Conservation (phyloP, 1,140 invertebrate genomes). For the Brachystomella parvula region DNA sequence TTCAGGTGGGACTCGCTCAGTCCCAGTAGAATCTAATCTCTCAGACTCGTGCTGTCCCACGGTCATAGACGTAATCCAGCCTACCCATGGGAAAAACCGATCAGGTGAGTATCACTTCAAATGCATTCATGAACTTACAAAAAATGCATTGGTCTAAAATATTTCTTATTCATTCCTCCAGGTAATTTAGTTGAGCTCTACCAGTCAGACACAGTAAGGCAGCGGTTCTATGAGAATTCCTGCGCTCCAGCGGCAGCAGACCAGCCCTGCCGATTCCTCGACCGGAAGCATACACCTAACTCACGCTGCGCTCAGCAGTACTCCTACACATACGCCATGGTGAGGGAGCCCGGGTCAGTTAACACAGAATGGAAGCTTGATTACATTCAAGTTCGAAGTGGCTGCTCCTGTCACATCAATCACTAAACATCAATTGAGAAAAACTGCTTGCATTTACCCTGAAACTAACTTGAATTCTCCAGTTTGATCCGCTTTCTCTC, state of each 20-base stretch:
- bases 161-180: conserved; percentile 5
- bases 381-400: conserved; percentile 70
- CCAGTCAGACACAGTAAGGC: conserved; percentile 41
- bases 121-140: neutral
- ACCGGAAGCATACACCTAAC: conserved; percentile 56
- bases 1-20: no score
- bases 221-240: conserved; percentile 68
- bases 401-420: conserved; percentile 68
- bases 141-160: no score
- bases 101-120: conserved; percentile 31
- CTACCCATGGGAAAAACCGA: conserved; percentile 63
- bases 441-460: neutral
- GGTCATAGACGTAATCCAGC: conserved; percentile 64
- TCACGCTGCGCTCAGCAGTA: conserved; percentile 73
- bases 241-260: conserved; percentile 61
- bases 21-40: neutral
- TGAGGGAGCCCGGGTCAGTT: conserved; percentile 49
- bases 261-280: conserved; percentile 66
- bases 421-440: no score
- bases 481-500: neutral
- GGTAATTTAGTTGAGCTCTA: conserved; percentile 35
- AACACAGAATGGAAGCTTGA: conserved; percentile 59
- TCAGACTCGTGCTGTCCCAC: conserved; percentile 60
- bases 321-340: conserved; percentile 75
- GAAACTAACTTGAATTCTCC: neutral